Base-by-base conservation (phyloP, 1,140 invertebrate genomes). In the Lasioglossum albipes region DNA sequence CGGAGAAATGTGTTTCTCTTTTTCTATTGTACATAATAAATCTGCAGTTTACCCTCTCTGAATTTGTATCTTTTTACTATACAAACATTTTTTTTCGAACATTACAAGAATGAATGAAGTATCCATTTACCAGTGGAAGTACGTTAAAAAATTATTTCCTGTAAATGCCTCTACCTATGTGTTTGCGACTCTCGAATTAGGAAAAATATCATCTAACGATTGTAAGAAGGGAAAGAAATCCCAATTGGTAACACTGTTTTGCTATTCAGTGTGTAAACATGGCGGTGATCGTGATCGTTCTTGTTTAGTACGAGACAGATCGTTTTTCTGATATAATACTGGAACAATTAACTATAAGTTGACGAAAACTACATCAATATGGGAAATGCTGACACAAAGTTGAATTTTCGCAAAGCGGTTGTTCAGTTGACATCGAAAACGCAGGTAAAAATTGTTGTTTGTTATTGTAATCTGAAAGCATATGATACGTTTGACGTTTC, bases 311-410 rank as follows among this genome's bases (percentile, higher is more conserved):
- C 13, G 70, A 73, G 73, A 36, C 61, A 66, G 81, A 45, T 66
- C 36, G 27, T 78, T 87, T 83, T 54, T 71, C 31, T 42, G 61
- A 59, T 83, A 66, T 59, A 18, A 5, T 69, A 67, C 10, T 22
- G 68, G 20, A 64, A 64, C 64, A 62, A 22, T 67, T 70, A 64
- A 82, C 45, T 70, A n/a, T 36, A 41, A 45, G 65, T 57, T 10
- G 12, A 42, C 12, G 42, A 54, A 65, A 65, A n/a, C 13, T n/a
- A 61, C 2, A 69, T 57, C 66, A 66, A 31, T 31, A 99, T 99
- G 99, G 99, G 99, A 88, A 99, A 99, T 94, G 96, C 97, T 59
- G 98, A 99, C 93, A 99, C 98, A 62, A 99, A 99, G 94, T 94
- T 99, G 73, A 99, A 98, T 94, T 99, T 99, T 94, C 95, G 98